Conservation (phyloP, 1,140 invertebrate species). For the Drosophila micromelanica region DNA sequence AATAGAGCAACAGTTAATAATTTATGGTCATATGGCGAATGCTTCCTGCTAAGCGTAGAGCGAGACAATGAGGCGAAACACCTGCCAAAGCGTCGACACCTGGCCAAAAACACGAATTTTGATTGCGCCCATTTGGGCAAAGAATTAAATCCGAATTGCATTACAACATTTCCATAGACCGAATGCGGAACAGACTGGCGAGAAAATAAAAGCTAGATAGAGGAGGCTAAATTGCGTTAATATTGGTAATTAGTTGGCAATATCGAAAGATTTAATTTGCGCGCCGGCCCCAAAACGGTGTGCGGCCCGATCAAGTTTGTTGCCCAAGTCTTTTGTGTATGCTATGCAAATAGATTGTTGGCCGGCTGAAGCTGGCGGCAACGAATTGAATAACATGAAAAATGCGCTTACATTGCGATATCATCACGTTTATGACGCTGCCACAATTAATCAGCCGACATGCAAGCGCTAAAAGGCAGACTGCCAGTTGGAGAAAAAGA, state of each 20-base stretch:
- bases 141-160: constrained; percentile 64
- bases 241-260: constrained; percentile 78
- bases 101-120: constrained; percentile 42
- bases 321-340: constrained; percentile 72
- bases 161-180: constrained; percentile 31
- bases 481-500: constrained; percentile 4
- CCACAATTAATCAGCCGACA: constrained; percentile 82
- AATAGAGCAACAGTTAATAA: constrained; percentile 56
- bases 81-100: constrained; percentile 63
- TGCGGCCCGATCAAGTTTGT: constrained; percentile 60
- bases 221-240: constrained; percentile 74
- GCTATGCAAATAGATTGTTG: constrained; percentile 72
- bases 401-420: constrained; percentile 83
- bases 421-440: constrained; percentile 84
- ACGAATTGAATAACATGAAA: constrained; percentile 82
- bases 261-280: constrained; percentile 69
- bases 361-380: constrained; percentile 59
- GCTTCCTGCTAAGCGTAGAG: constrained; percentile 61
- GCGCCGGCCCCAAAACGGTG: constrained; percentile 45
- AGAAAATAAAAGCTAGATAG: constrained; percentile 10
- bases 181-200: constrained; percentile 44
- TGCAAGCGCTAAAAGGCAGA: constrained; percentile 80
- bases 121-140: constrained; percentile 66
- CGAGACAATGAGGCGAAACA: constrained; percentile 64
- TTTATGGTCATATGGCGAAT: constrained; percentile 66